A percentile compares a stretch with the other conserved stretches of the same genome.
phyloP scores from a whole-genome alignment of 2,797 vertebrate genomes.

The Chelon labrosus region DNA sequence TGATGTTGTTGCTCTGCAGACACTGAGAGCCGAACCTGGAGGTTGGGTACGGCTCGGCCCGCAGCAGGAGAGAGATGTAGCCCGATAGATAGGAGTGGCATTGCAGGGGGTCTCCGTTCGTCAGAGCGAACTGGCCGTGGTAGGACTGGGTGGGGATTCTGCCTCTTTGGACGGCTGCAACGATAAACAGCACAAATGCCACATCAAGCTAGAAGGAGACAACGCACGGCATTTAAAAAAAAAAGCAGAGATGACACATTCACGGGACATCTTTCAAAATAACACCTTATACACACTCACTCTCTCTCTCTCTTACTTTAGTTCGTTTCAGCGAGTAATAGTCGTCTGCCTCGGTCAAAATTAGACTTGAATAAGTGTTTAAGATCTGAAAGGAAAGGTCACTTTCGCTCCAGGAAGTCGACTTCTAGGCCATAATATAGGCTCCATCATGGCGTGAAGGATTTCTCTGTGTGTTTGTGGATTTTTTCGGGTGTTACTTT shows the following conservation, averaged over 20 bases:
- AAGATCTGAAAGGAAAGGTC: conserved; percentile 32
- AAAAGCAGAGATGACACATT: not conserved
- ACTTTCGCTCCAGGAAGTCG: not conserved
- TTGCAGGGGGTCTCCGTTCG: conserved; percentile 94
- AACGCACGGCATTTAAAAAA: conserved; percentile 1
- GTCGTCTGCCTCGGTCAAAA: not conserved
- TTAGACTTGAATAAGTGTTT: conserved; percentile 2
- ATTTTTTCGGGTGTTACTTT: not conserved
- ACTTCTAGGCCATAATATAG: conserved; percentile 14
- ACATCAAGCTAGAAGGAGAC: not conserved
- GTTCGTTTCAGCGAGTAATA: not conserved
- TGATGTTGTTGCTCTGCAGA: conserved; percentile 96
- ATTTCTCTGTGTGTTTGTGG: not conserved
- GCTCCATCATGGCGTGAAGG: not conserved
- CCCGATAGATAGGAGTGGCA: conserved; percentile 97
- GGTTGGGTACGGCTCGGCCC: conserved; percentile 96
- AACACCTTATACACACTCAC: not conserved
- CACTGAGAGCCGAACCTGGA: conserved; percentile 96
- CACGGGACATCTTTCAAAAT: not conserved
- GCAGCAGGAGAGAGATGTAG: conserved; percentile 96
- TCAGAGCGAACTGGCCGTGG: conserved; percentile 94
- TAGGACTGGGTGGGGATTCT: conserved; percentile 93
- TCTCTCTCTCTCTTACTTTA: not conserved
- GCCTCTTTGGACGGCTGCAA: conserved; percentile 94
- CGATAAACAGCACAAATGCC: conserved; percentile 2